Evolutionary conservation across 2,888 invertebrate genomes (phyloP).

Genomic region (Taenaris catops): DNA sequence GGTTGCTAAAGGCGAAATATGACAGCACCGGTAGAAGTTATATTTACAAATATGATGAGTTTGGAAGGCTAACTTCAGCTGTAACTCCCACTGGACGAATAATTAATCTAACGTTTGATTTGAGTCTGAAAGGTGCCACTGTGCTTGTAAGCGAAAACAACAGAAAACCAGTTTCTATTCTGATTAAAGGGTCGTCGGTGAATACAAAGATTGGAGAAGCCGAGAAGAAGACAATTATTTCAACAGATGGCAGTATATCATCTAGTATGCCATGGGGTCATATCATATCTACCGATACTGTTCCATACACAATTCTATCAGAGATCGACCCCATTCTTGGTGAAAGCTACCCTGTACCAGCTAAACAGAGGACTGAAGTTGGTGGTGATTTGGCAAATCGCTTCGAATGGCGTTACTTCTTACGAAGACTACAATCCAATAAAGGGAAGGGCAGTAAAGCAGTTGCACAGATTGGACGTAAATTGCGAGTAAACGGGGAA

Average conservation of each 20-base stretch:
- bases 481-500: constrained; percentile 93
- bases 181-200: constrained; percentile 93
- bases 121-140: constrained; percentile 94
- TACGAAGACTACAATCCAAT: constrained; percentile 85
- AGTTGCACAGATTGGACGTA: constrained; percentile 91
- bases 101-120: constrained; percentile 91
- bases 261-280: constrained; percentile 93
- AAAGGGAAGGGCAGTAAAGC: constrained; percentile 82
- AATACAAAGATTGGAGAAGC: constrained; percentile 90
- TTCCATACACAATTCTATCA: constrained; percentile 93
- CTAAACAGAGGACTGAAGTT: constrained; percentile 93
- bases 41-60: constrained; percentile 96
- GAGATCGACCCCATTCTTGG: constrained; percentile 93
- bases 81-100: constrained; percentile 98
- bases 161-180: constrained; percentile 89
- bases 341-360: constrained; percentile 94
- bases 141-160: constrained; percentile 92
- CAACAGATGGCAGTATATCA: constrained; percentile 91
- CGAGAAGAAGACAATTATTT: constrained; percentile 88
- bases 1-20: constrained; percentile 91
- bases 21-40: constrained; percentile 95
- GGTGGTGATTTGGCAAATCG: constrained; percentile 94
- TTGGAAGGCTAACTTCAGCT: constrained; percentile 93
- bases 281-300: constrained; percentile 92
- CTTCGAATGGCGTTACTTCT: constrained; percentile 97